Conservation (phyloP, 2,113 vertebrate genomes). For the Lepus timidus region DNA sequence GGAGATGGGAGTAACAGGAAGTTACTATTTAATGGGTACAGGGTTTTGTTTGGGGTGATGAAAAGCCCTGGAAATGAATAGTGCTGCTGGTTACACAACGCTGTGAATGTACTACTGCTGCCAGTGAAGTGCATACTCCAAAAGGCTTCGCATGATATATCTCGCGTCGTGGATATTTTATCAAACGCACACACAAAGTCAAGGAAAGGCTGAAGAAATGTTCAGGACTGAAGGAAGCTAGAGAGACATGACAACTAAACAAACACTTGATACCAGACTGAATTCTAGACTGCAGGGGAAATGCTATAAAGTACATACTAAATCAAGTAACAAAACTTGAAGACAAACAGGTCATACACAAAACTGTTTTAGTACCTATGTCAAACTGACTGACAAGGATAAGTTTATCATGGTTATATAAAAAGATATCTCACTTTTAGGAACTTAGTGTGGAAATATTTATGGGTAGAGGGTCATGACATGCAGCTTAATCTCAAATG, state of each 20-base stretch:
- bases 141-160: background rate
- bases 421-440: background rate
- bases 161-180: background rate
- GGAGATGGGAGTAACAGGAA: background rate
- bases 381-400: background rate
- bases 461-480: background rate
- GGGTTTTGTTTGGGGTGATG: background rate
- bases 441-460: background rate
- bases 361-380: background rate
- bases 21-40: background rate
- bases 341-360: background rate
- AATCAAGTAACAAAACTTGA: background rate
- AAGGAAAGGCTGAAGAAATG: background rate
- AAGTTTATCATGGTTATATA: background rate
- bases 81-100: background rate
- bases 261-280: background rate
- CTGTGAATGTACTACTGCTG: background rate
- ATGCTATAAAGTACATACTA: background rate
- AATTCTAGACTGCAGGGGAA: background rate
- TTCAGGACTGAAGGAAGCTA: background rate
- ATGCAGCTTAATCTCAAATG: background rate
- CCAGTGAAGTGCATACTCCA: background rate
- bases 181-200: background rate
- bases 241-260: background rate
- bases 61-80: background rate